Base-by-base conservation (phyloP, 2,797 vertebrate species). In the Esox masquinongy region DNA sequence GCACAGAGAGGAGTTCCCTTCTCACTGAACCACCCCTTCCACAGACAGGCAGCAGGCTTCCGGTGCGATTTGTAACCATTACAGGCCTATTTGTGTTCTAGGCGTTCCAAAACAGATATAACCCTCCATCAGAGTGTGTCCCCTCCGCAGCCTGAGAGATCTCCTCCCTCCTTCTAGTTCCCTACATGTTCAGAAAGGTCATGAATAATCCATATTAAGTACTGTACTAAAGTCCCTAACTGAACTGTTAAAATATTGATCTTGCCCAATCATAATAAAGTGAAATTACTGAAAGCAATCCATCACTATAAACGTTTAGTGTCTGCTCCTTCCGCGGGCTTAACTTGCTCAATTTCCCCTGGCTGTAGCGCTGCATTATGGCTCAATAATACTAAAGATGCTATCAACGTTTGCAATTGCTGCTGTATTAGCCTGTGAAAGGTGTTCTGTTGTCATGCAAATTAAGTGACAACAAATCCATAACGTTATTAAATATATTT, bases 201-300 rank as follows among this genome's bases (percentile, higher is more conserved):
- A 86, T 94, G 93, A 95, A 94, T 94, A 93, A 95, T 92, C 88
- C 92, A 93, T 93, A 89, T 87, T 91, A 91, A 92, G 83, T 84
- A 79, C 87, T 86, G 86, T 88, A 92, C 90, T 88, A 88, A 93
- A 85, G 90, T 85, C 90, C 86, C 68, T 91, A 92, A 91, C 88
- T 74, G 82, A 93, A 93, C 89, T 93, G 91, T 92, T 93, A 90
- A 93, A 94, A 94, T 94, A 94, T 93, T 94, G 93, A 95, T 94
- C 90, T 92, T 92, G 87, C 85, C 91, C 91, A 92, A 93, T 95
- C 90, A 92, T 92, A 93, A 94, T 93, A 90, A 93, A 91, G 91
- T 90, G 87, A 91, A 92, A 94, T 93, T 89, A 94, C 92, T 90
- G 90, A 91, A 86, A 90, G 90, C 87, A 79, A 94, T 94, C 92